Evolutionary conservation across 2,113 vertebrate genomes (phyloP), one percentile per base, ranked within the genome.

Genomic region (Spea bombifrons): DNA sequence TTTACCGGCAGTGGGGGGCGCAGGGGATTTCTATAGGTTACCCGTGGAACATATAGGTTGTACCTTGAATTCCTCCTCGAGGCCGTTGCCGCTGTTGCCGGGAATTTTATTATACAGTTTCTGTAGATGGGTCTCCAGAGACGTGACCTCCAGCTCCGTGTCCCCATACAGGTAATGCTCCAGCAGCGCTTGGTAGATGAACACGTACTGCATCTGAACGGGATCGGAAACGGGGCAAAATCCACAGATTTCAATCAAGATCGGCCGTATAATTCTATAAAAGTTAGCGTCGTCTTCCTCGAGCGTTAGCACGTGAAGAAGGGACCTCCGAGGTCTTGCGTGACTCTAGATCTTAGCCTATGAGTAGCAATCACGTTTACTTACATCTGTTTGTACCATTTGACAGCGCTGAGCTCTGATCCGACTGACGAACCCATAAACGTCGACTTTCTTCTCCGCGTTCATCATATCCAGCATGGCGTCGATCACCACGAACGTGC

Each of bases 401-500:
- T 99, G 97, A 89, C 97, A 97, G 86, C 97, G 95, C 86, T 99
- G 97, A 13, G 97, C 97, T 75, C 97, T 88, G 88, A 99, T 99
- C 12, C 96, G 92, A 76, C 97, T 97, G 73, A 99, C 97, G 2
- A 99, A 99, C 68, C 97, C 97, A 7, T 96, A 99, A 9, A 98
- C 97, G 0, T 99, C 97, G 83, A 99, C 97, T 87, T 98, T 99
- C 86, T 92, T 92, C 88, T 99, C 97, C 0, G 94, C 78, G 0
- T 90, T 94, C 96, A 99, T 99, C 97, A 99, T 99, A 90, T 99
- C 97, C 90, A 99, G 88, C 97, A 99, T 99, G 87, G 97, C 97
- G 9, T 99, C 97, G 9, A 99, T 99, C 86, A 99, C 97, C 0
- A 99, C 94, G 83, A 99, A 99, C 7, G 97, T 99, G 71, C 97